These are phyloP conservation scores for Streblospio benedicti DNA, from an alignment of 1,140 invertebrate genomes.

Conservation along the genomic window DNA sequence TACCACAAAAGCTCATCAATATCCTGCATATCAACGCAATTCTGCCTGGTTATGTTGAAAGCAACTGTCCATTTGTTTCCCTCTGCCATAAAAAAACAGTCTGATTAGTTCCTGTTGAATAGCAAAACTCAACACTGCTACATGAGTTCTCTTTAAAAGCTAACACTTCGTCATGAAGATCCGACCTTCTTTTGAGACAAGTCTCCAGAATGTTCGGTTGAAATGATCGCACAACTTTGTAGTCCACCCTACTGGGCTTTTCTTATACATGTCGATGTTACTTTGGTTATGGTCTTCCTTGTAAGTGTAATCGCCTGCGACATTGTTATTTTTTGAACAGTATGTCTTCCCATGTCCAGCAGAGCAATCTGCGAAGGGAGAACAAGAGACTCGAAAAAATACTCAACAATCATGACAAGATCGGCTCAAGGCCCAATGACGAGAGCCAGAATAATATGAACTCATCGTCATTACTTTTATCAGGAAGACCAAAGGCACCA, in stretches of 20 bases:
- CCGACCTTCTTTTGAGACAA: neutral
- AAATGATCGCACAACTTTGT: slow-evolving; percentile 6
- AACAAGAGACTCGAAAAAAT: slow-evolving; percentile 4
- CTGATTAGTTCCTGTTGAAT: too few relatives aligned
- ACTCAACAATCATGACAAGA: slow-evolving; percentile 1
- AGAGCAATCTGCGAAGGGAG: slow-evolving; percentile 1
- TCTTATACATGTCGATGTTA: neutral
- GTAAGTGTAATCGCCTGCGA: neutral
- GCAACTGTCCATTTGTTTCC: too few relatives aligned
- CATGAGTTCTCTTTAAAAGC: neutral
- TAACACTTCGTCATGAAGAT: slow-evolving; percentile 11
- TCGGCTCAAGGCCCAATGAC: neutral
- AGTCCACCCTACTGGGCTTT: neutral
- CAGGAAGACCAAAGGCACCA: slow-evolving; percentile 24
- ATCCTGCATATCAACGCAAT: too few relatives aligned
- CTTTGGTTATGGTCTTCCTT: neutral
- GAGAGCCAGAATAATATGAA: neutral
- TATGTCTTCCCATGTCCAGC: slow-evolving; percentile 2
- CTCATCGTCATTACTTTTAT: neutral
- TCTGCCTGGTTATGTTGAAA: too few relatives aligned
- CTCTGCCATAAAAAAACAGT: too few relatives aligned
- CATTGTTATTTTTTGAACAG: slow-evolving; percentile 6
- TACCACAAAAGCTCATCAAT: too few relatives aligned
- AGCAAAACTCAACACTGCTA: neutral
- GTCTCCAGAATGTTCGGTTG: slow-evolving; percentile 12